Evolutionary conservation across 1,140 invertebrate species (phyloP), one percentile per base, ranked within the genome.

Genomic region (Halictus rubicundus): DNA sequence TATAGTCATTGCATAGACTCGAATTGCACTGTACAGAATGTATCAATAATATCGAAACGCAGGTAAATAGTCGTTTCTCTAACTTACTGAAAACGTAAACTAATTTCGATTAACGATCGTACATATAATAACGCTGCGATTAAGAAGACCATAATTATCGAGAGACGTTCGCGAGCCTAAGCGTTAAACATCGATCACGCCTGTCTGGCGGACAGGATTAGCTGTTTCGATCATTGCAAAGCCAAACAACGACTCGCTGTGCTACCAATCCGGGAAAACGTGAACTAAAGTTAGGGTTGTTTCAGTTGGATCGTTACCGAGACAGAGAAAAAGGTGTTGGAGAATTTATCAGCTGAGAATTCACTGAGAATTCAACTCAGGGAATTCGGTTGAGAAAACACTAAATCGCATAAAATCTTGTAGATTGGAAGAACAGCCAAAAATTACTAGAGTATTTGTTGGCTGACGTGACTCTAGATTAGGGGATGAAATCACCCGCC

Each of bases 81-180:
- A 70, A 0, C 23, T 61, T 63, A 27, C 23, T 63, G 42, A 21
- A 63, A 72, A 49, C 21, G 59, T 25, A n/a, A 72, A 63, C 7
- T 12, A 23, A 32, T 12, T 52, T 6, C 23, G 14, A 32, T 19
- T 16, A 63, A 21, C 21, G 1, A 27, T 23, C 46, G 49, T 23
- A n/a, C 2, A 23, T 19, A 21, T 54, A 16, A 65, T 54, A 52
- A 76, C 64, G 73, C 73, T 59, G 37, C 63, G 10, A 2, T 59
- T 68, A 68, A 66, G 37, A 65, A 75, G 23, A 46, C 16, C 23
- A 3, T 21, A 23, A 23, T 12, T 23, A 5, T 42, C 16, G 25
- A 59, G 7, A 59, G 23, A 23, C n/a, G 54, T 25, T 59, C 21
- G n/a, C 16, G 21, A 54, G 16, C 21, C 16, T 5, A 57, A 57